phyloP scores from a whole-genome alignment of 2,888 invertebrate genomes.

The Pseudanteris insignis region DNA sequence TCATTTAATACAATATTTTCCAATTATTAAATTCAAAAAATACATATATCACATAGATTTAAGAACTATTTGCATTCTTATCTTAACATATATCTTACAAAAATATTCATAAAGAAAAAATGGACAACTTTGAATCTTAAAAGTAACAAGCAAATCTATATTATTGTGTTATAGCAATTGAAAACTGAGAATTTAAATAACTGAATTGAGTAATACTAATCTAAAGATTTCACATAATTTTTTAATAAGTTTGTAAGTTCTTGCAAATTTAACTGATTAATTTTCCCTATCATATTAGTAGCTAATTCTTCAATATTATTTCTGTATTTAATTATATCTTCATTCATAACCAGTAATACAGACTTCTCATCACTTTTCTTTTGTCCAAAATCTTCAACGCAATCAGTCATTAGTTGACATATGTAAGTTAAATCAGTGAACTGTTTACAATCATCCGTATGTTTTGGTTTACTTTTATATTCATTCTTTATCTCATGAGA shows the following conservation, averaged over 20 bases:
- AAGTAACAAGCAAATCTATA: background rate
- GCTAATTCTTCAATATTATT: conserved; percentile 40
- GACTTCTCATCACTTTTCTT: conserved; percentile 23
- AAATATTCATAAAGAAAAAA: too few species aligned
- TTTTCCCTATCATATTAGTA: background rate
- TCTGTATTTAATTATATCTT: conserved; percentile 38
- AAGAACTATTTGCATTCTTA: background rate
- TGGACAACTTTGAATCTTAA: too few species aligned
- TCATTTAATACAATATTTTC: background rate
- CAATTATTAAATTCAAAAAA: background rate
- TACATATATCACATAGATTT: conserved; percentile 14
- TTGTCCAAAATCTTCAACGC: conserved; percentile 25
- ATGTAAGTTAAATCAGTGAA: background rate
- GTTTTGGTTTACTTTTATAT: background rate
- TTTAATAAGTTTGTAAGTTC: conserved; percentile 10
- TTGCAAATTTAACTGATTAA: background rate
- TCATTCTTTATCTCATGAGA: conserved; percentile 1
- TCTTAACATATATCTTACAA: too few species aligned
- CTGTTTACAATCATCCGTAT: conserved; percentile 6
- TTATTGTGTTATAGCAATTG: background rate
- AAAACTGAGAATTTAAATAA: background rate
- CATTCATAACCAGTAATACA: conserved; percentile 40
- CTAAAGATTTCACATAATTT: conserved; percentile 15
- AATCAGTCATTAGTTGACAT: conserved; percentile 9
- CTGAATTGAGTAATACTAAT: background rate